Base-by-base conservation (phyloP, 2,888 invertebrate genomes). In the Amphipyra berbera region DNA sequence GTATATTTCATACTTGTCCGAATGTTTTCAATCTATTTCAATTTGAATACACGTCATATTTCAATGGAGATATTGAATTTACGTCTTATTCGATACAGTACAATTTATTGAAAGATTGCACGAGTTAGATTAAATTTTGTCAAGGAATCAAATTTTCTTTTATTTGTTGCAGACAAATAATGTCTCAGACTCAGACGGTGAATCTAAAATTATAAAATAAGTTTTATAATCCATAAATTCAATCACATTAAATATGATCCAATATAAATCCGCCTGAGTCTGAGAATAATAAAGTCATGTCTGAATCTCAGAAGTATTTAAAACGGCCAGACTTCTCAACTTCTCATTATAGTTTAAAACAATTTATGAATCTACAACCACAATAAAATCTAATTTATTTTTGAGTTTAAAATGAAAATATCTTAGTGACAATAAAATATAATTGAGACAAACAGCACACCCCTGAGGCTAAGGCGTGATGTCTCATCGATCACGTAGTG, bases 401-500 rank as follows among this genome's bases (percentile, higher is more conserved):
- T 7, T 21, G 3, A 12, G 33, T 9, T 33, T 33, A 37, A 9
- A 37, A 3, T 27, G 41, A 70, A 62, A 33, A 59, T 21, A 54
- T 63, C 21, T 47, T 37, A 58, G 33, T 60, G 38, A 13, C 68
- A 72, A 74, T 76, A 71, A 59, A 45, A 56, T 62, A 63, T 74
- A 81, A 75, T 81, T 74, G 64, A 50, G 67, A 73, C 68, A 71
- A 72, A 78, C 66, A 77, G 66, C 48, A 59, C 70, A 74, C 73
- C 73, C 71, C 54, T 64, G 68, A 63, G 68, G 55, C 72, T 55
- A 47, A 76, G 63, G 72, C 76, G 73, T 68, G 74, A 77, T 70
- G 73, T 68, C 81, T 84, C 85, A 84, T 86, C 86, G 86, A 86
- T 86, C 86, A 85, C 77, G 50, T 50, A 41, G 58, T 60, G 61